phyloP scores from a whole-genome alignment of 2,888 invertebrate genomes.

The Erpobdella octoculata region DNA sequence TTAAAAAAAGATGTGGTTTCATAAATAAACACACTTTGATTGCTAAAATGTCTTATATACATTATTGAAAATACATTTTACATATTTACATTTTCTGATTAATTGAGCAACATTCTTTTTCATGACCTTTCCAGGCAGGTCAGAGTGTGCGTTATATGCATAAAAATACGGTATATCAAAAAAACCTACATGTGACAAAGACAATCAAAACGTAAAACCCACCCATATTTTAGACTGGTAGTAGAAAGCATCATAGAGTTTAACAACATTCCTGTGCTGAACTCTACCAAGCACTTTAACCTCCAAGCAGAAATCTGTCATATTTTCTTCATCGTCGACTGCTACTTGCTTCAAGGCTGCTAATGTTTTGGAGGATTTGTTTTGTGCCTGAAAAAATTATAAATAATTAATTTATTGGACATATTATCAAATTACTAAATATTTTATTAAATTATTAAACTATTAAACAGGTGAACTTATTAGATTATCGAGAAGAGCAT shows the following conservation, averaged over 20 bases:
- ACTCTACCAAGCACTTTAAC: conserved; percentile 14
- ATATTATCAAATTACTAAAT: background rate
- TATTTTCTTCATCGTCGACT: conserved; percentile 27
- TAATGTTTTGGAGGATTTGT: background rate
- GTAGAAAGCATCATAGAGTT: conserved; percentile 27
- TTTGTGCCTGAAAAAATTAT: conserved; percentile 2
- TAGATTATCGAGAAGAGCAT: background rate
- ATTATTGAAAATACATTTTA: too few relatives aligned
- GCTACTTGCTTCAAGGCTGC: conserved; percentile 23
- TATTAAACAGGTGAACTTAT: background rate
- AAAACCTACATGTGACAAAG: background rate
- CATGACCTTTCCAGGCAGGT: too few relatives aligned
- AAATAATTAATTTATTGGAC: background rate
- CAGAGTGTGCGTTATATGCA: too few relatives aligned
- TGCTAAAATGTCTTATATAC: too few relatives aligned
- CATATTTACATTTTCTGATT: too few relatives aligned
- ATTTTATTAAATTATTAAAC: too few relatives aligned
- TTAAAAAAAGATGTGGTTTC: too few relatives aligned
- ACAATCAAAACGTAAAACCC: background rate
- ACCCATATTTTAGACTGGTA: conserved; percentile 28
- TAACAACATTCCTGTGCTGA: conserved; percentile 19
- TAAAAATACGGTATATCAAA: too few relatives aligned
- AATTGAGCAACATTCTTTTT: too few relatives aligned
- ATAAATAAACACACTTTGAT: too few relatives aligned
- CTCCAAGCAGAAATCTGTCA: conserved; percentile 21